phyloP scores from a whole-genome alignment of 2,888 invertebrate genomes.

The Folsomia candida region DNA sequence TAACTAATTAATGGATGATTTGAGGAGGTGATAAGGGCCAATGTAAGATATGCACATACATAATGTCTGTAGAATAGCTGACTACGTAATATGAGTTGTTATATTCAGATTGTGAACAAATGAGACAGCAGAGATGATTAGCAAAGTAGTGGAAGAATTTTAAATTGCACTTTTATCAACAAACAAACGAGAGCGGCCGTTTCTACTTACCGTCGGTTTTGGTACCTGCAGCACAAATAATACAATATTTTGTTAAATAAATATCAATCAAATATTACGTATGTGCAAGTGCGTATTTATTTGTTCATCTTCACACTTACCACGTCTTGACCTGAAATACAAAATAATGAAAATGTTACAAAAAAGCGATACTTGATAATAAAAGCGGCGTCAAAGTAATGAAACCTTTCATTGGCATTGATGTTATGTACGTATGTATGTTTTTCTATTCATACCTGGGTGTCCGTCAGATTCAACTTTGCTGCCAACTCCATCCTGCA shows the following conservation, averaged over 20 bases:
- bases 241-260: too few species aligned
- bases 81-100: neutral
- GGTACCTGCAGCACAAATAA: too few species aligned
- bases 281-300: too few species aligned
- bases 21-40: slow-evolving; percentile 1
- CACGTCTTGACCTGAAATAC: too few species aligned
- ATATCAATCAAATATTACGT: too few species aligned
- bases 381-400: too few species aligned
- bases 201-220: slow-evolving; percentile 82
- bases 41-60: neutral
- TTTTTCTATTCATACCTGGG: slow-evolving; percentile 99
- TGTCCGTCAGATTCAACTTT: slow-evolving; percentile 92
- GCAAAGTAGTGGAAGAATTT: neutral
- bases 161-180: neutral
- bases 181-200: neutral
- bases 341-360: too few species aligned
- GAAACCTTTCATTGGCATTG: too few species aligned
- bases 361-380: too few species aligned
- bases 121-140: neutral
- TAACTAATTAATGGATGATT: slow-evolving; percentile 26
- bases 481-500: slow-evolving; percentile 91
- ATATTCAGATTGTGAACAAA: neutral
- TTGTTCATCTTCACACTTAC: too few species aligned
- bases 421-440: too few species aligned
- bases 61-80: neutral